Percentiles rank a stretch among this genome's conserved stretches.
Evolutionary conservation across 2,113 vertebrate species (phyloP).

Genomic region (Trichechus manatus): DNA sequence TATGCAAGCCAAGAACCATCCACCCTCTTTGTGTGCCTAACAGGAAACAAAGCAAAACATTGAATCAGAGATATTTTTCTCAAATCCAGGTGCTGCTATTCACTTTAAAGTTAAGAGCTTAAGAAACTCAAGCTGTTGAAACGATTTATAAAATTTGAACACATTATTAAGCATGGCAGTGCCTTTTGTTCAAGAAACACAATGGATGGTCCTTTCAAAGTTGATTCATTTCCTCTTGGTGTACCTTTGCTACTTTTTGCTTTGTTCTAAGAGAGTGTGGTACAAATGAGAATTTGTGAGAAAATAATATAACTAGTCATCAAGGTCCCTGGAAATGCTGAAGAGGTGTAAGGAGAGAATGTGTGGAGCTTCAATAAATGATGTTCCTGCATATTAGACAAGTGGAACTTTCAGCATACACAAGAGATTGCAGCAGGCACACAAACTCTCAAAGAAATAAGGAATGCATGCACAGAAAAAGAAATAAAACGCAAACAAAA

Average conservation of each 20-base stretch:
- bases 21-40: not conserved
- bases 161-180: not conserved
- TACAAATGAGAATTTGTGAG: not conserved
- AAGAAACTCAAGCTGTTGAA: constrained; percentile 4
- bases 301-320: not conserved
- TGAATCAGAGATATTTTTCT: not conserved
- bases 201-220: not conserved
- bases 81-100: not conserved
- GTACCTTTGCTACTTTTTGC: not conserved
- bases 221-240: not conserved
- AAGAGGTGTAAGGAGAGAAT: not conserved
- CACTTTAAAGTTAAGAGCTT: constrained; percentile 25
- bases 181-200: constrained; percentile 29
- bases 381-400: not conserved
- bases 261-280: not conserved
- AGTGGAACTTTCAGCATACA: not conserved
- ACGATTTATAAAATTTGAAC: not conserved
- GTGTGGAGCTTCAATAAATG: not conserved
- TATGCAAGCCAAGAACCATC: not conserved
- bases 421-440: not conserved
- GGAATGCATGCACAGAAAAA: no score
- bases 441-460: not conserved
- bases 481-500: not conserved
- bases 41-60: not conserved
- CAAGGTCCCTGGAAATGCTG: not conserved